These are phyloP conservation scores for Pachliopta kotzebuea DNA, from an alignment of 2,888 invertebrate species.

Conservation along the genomic window DNA sequence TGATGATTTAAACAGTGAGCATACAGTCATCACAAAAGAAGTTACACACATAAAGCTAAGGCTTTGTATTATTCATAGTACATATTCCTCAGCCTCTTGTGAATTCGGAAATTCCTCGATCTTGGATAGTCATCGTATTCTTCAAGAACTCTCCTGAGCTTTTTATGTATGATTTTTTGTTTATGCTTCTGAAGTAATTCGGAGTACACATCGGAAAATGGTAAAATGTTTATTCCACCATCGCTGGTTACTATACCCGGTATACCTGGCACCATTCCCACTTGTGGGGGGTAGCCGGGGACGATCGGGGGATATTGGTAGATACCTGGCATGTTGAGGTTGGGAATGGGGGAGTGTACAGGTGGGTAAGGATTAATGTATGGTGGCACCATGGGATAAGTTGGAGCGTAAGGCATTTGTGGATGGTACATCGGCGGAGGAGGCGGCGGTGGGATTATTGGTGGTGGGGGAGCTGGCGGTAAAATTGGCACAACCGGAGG, in stretches of 20 bases:
- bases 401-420: slow-evolving; percentile 16
- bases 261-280: slow-evolving; percentile 58
- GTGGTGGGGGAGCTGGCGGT: slow-evolving; percentile 15
- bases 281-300: slow-evolving; percentile 32
- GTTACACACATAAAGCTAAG: not conserved
- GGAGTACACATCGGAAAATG: slow-evolving; percentile 65
- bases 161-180: slow-evolving; percentile 51
- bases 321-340: slow-evolving; percentile 13
- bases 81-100: slow-evolving; percentile 20
- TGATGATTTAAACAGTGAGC: no score
- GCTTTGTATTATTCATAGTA: not conserved
- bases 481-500: slow-evolving; percentile 30
- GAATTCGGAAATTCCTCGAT: slow-evolving; percentile 28
- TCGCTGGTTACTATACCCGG: slow-evolving; percentile 55
- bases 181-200: slow-evolving; percentile 60
- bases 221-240: slow-evolving; percentile 66
- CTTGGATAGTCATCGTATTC: slow-evolving; percentile 42
- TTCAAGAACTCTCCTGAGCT: slow-evolving; percentile 44
- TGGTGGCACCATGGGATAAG: slow-evolving; percentile 25
- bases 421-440: slow-evolving; percentile 16
- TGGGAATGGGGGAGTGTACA: slow-evolving; percentile 18
- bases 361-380: slow-evolving; percentile 36
- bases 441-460: slow-evolving; percentile 25
- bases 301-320: slow-evolving; percentile 33
- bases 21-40: no score